Base-by-base conservation (phyloP, 2,797 vertebrate species). In the Schizopygopsis pylzovi region DNA sequence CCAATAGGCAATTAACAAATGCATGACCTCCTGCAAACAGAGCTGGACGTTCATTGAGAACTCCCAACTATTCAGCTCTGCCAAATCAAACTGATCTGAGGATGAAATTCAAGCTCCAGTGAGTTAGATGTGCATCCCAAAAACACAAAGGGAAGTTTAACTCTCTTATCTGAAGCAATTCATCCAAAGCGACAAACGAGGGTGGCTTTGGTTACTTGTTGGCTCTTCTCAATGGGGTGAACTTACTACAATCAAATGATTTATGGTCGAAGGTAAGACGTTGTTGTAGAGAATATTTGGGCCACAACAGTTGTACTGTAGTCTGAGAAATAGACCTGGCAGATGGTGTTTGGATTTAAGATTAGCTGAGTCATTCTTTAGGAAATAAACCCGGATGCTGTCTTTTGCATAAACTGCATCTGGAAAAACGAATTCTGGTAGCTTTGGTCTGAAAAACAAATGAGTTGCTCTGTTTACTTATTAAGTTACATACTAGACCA, bases 1-100 rank as follows among this genome's bases (percentile, higher is more conserved):
- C 83, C 87, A 90, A 87, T 81, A 85, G 43, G 47, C 83, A 85
- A 88, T 90, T 89, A 88, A 85, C 65, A 81, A 83, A 85, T 75
- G 76, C 85, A 84, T 81, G 82, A 87, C 78, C 39, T 84, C 67
- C 59, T 79, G 76, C 47, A 70, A 72, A 73, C 81, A 84, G 72
- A 79, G 72, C 79, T 81, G 15, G 71, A 63, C 52, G 77, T 77
- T 82, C 37, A 82, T 33, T 45, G 75, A 83, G 45, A 81, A 54
- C 73, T 82, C 13, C 13, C 39, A 82, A 52, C 68, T 37, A 33
- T 78, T 18, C 43, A 18, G 33, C n/a, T 81, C 83, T 83, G 87
- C 81, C 87, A 84, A 82, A 45, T 56, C 79, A 85, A 85, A 83
- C 59, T 47, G 78, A 73, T 67, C 22, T 73, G 28, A 56, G 37